Percentiles rank a stretch among this genome's conserved stretches.
These are phyloP conservation scores for Tipula helvola DNA, from an alignment of 2,888 invertebrate genomes.

Conservation along the genomic window DNA sequence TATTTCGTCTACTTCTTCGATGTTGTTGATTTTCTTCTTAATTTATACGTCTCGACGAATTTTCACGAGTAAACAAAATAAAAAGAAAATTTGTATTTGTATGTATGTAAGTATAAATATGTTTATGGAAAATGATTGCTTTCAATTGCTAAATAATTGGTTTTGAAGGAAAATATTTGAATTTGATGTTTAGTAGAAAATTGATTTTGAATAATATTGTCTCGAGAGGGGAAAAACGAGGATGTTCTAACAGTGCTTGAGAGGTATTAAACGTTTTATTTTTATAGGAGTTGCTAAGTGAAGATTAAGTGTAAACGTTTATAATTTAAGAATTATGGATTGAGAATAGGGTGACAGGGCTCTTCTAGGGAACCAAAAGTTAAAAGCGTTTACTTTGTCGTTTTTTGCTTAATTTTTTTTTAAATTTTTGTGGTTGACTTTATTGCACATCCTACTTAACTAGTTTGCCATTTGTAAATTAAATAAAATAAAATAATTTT, in stretches of 20 bases:
- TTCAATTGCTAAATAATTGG: background rate
- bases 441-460: too few relatives aligned
- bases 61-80: background rate
- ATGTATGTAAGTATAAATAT: background rate
- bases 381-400: too few relatives aligned
- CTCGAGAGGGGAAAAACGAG: background rate
- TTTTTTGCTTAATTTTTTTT: too few relatives aligned
- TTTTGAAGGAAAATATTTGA: background rate
- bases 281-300: too few relatives aligned
- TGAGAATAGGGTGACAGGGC: too few relatives aligned
- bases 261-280: too few relatives aligned
- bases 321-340: too few relatives aligned
- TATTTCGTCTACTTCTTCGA: background rate
- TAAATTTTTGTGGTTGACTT: too few relatives aligned
- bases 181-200: background rate
- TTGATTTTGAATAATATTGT: background rate
- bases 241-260: background rate
- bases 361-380: too few relatives aligned
- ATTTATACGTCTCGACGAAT: background rate
- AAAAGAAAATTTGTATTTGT: background rate
- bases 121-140: background rate
- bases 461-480: too few relatives aligned
- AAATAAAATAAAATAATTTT: too few relatives aligned
- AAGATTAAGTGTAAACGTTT: too few relatives aligned
- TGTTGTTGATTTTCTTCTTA: background rate